Evolutionary conservation across 2,113 vertebrate genomes (phyloP), one percentile per base, ranked within the genome.

Genomic region (Pachypanchax playfairii): DNA sequence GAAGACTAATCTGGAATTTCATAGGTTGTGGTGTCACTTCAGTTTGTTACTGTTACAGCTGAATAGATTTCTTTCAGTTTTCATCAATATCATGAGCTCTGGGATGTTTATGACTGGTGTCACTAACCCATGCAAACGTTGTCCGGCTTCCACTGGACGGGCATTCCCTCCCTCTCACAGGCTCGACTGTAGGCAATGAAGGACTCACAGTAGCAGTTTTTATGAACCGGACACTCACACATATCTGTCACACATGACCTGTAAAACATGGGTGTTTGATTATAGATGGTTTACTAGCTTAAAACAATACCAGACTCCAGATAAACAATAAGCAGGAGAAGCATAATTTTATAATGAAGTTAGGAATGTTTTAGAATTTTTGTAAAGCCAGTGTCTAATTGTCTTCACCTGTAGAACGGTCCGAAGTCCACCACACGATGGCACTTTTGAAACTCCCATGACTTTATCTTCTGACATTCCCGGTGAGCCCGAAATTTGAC

Each of bases 161-260:
- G 87, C 0, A 92, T 31, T 0, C 96, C 96, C 66, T 99, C 97
- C 62, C 97, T 88, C 89, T 96, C 94, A 62, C 97, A 99, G 60
- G 97, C 95, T 25, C 97, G 92, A 42, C 95, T 88, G 3, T 99
- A 99, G 0, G 97, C 96, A 61, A 99, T 91, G 84, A 99, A 95
- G 0, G 97, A 98, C 86, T 99, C 97, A 0, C 97, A 99, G 90
- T 95, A 98, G 77, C 97, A 99, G 88, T 98, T 98, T 77, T 96
- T 99, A 87, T 99, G 97, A 52, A 95, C 85, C 0, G 97, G 97
- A 65, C 97, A 99, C 73, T 99, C 96, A 1, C 97, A 99, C 97
- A 99, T 99, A 76, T 99, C 97, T 15, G 96, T 99, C 68, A 99
- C 93, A 31, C 97, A 99, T 6, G 97, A 99, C 89, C 97, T 99